A percentile compares a stretch with the other conserved stretches of the same genome.
phyloP scores from a whole-genome alignment of 64 coral and sea anemone species.

The Montipora efflorescens region DNA sequence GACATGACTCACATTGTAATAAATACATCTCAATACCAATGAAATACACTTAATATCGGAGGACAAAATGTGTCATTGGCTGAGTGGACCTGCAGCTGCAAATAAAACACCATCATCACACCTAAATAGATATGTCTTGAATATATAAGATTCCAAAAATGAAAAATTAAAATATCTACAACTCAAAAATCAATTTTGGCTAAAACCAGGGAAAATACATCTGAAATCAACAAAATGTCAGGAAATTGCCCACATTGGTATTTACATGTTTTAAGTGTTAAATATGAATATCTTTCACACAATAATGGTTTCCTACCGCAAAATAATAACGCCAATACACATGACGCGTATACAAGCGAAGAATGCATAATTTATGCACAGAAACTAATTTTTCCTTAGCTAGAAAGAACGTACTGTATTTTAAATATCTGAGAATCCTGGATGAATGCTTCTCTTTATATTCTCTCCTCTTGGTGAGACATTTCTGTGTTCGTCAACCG shows the following conservation, averaged over 20 bases:
- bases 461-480: conserved; percentile 5
- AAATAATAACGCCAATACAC: neutral
- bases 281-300: neutral
- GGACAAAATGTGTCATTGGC: neutral
- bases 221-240: neutral
- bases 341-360: neutral
- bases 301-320: neutral
- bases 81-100: neutral
- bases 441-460: neutral
- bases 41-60: neutral
- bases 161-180: conserved; percentile 36
- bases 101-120: conserved; percentile 5
- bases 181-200: neutral
- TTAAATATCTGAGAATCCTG: conserved; percentile 14
- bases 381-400: neutral
- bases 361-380: conserved; percentile 24
- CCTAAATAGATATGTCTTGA: conserved; percentile 29
- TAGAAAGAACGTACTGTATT: neutral
- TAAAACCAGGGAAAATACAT: neutral
- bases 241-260: neutral
- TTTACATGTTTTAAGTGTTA: neutral
- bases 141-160: conserved; percentile 39
- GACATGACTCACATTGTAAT: conserved; percentile 4
- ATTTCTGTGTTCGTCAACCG: neutral
- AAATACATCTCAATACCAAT: neutral